These are phyloP conservation scores for Hydrocynus forskahlii DNA, from an alignment of 2,797 vertebrate genomes.

Conservation along the genomic window DNA sequence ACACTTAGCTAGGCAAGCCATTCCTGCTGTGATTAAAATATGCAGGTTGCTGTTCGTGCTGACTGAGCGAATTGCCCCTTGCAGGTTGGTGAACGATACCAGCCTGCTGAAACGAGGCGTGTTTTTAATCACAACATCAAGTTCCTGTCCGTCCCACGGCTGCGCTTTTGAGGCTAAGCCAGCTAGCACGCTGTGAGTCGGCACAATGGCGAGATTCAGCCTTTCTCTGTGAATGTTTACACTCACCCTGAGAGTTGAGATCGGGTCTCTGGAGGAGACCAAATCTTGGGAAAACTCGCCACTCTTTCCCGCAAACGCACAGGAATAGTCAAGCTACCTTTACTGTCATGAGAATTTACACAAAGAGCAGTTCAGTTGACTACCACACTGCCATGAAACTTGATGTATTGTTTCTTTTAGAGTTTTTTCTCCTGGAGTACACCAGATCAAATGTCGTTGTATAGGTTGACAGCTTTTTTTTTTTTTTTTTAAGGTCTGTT, in stretches of 20 bases:
- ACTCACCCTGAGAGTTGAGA: slow-evolving; percentile 39
- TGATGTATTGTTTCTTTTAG: slow-evolving; percentile 10
- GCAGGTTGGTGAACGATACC: slow-evolving; percentile 37
- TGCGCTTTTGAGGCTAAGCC: slow-evolving; percentile 16
- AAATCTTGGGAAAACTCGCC: slow-evolving; percentile 36
- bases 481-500: neutral
- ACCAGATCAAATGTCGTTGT: neutral
- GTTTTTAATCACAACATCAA: slow-evolving; percentile 54
- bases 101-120: slow-evolving; percentile 25
- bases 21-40: slow-evolving; percentile 6
- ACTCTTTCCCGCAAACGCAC: slow-evolving; percentile 21
- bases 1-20: slow-evolving; percentile 1
- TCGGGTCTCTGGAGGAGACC: slow-evolving; percentile 34
- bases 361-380: neutral
- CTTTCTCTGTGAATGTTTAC: slow-evolving; percentile 42
- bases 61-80: slow-evolving; percentile 9
- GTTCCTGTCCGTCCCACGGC: slow-evolving; percentile 34
- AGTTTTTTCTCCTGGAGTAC: neutral
- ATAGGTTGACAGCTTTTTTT: neutral
- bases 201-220: slow-evolving; percentile 56
- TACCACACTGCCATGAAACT: neutral
- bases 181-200: slow-evolving; percentile 29
- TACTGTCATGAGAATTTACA: slow-evolving; percentile 6
- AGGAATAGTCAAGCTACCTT: neutral
- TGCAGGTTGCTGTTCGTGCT: slow-evolving; percentile 21